These are phyloP conservation scores for Yponomeuta sedellus DNA, from an alignment of 2,888 invertebrate genomes.

Conservation along the genomic window DNA sequence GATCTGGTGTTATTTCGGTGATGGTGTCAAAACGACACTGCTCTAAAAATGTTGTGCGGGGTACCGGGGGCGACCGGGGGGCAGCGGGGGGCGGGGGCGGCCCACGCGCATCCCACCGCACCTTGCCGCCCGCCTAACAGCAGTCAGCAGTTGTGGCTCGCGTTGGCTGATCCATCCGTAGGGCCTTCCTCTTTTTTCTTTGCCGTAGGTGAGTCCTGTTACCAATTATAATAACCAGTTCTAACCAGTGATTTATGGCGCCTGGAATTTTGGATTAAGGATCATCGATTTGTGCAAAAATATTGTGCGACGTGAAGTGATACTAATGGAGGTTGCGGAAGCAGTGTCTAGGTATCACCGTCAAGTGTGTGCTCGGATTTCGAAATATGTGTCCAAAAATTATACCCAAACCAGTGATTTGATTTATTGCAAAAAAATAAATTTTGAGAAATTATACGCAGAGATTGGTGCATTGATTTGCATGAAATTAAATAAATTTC, in stretches of 20 bases:
- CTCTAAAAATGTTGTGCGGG: slow-evolving; percentile 67
- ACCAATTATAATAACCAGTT: neutral
- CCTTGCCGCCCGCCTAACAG: slow-evolving; percentile 69
- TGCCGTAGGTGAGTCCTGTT: slow-evolving; percentile 68
- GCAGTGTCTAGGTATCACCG: neutral
- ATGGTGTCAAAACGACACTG: slow-evolving; percentile 73
- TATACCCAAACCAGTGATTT: too few relatives aligned
- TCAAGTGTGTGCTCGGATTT: slow-evolving; percentile 10
- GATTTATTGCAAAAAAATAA: too few relatives aligned
- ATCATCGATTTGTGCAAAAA: slow-evolving; percentile 31
- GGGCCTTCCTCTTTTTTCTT: slow-evolving; percentile 70
- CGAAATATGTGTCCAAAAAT: too few relatives aligned
- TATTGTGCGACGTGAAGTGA: slow-evolving; percentile 22
- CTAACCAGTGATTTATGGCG: neutral
- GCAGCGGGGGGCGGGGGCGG: slow-evolving; percentile 26
- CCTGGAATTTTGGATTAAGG: slow-evolving; percentile 25
- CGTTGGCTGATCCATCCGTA: slow-evolving; percentile 80
- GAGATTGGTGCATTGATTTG: too few relatives aligned
- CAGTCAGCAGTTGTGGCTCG: slow-evolving; percentile 75
- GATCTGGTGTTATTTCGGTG: slow-evolving; percentile 66
- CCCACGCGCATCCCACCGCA: slow-evolving; percentile 48
- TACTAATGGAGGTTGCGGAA: neutral
- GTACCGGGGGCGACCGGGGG: slow-evolving; percentile 32
- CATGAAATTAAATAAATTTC: too few relatives aligned
- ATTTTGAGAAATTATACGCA: too few relatives aligned